Base-by-base conservation (phyloP, 2,888 invertebrate genomes). In the Actias luna region DNA sequence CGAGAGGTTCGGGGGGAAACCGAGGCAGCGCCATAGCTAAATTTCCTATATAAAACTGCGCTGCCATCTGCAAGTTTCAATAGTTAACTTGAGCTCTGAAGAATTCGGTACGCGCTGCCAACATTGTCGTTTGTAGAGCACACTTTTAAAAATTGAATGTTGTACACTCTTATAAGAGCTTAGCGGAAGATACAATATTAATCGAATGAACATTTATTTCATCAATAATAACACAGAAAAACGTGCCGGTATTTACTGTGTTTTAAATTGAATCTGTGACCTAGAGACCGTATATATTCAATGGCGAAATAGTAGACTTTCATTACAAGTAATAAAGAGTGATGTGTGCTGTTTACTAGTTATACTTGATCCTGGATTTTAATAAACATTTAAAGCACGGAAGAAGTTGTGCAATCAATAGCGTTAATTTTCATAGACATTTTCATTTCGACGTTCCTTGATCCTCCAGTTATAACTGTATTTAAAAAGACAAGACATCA, bases 21-120 rank as follows among this genome's bases (percentile, higher is more conserved):
- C 71, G 75, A 65, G 79, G 75, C 79, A 79, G 71, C 79, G 77
- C 76, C 76, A 75, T 78, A 75, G 77, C 77, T 84, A 82, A 81
- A 87, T 80, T 82, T 84, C 77, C 84, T 87, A 82, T 88, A 92
- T 92, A 92, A 87, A 92, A 90, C 87, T 82, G 84, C 88, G 85
- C 90, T 86, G 92, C 91, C 92, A 90, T 92, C 92, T 92, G 87
- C 89, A 88, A 87, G 92, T 90, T 91, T 89, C 87, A 91, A 92
- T 92, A 88, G 88, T 87, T 87, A 92, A 92, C 92, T 89, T 85
- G 89, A 85, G 80, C 83, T 85, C 87, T 84, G 85, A 86, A 83
- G 78, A 84, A 87, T 80, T 82, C 84, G 81, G 85, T 85, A 79
- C 89, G 87, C 84, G 89, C 82, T 88, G 79, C 84, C 84, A 90